Conservation (phyloP, 2,797 vertebrate species). For the Tolypeutes matacus region DNA sequence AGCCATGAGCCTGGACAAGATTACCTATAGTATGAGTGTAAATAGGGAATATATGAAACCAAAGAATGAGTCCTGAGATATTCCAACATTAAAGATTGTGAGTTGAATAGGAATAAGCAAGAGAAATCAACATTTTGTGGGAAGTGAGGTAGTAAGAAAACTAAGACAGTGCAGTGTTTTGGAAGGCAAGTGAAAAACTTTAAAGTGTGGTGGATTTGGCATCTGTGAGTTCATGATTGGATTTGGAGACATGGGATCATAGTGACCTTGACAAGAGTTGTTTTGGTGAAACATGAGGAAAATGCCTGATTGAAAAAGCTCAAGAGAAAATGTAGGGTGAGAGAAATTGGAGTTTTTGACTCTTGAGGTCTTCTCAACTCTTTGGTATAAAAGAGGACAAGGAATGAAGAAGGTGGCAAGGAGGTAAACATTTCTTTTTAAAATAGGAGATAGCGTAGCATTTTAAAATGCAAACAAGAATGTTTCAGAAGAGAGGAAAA, state of each 20-base stretch:
- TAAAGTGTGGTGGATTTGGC: background rate
- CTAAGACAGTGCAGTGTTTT: background rate
- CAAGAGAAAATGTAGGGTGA: background rate
- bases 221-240: background rate
- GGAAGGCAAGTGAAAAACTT: background rate
- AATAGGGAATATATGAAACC: background rate
- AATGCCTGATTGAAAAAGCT: background rate
- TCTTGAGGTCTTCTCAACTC: background rate
- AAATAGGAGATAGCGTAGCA: background rate
- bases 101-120: background rate
- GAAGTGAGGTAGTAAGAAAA: background rate
- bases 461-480: slow-evolving; percentile 16
- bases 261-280: background rate
- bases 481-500: background rate
- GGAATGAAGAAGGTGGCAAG: background rate
- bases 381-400: background rate
- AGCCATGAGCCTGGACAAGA: background rate
- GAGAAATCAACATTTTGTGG: background rate
- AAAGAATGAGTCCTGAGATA: background rate
- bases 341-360: background rate
- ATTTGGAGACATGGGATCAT: background rate
- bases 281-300: background rate
- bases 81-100: background rate
- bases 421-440: background rate
- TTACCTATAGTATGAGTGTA: background rate